These are phyloP conservation scores for Onychostoma macrolepis DNA, from an alignment of 2,113 vertebrate genomes.

Conservation along the genomic window DNA sequence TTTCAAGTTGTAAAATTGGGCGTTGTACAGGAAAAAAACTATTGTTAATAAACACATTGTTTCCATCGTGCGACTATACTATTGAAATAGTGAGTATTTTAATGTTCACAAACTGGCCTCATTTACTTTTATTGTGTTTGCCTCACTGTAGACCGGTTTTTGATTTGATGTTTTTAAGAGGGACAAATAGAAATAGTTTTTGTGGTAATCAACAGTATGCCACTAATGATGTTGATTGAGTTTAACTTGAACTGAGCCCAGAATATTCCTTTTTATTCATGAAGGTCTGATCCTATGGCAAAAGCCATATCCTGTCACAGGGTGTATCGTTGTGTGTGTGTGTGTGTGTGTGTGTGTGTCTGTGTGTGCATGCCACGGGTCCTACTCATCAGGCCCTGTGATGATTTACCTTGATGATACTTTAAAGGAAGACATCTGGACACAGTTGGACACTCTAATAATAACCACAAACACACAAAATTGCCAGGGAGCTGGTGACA, in stretches of 20 bases:
- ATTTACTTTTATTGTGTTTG: not conserved
- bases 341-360: not conserved
- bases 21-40: not conserved
- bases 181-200: not conserved
- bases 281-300: slow-evolving; percentile 52
- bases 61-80: not conserved
- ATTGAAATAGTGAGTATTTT: not conserved
- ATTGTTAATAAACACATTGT: not conserved
- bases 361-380: slow-evolving; percentile 46
- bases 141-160: not conserved
- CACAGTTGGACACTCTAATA: slow-evolving; percentile 68
- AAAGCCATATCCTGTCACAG: slow-evolving; percentile 74
- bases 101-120: not conserved
- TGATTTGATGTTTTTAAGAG: not conserved
- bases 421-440: slow-evolving; percentile 78
- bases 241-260: not conserved
- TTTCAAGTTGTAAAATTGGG: not conserved
- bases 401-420: slow-evolving; percentile 70
- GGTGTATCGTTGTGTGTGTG: slow-evolving; percentile 58
- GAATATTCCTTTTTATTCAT: slow-evolving; percentile 35
- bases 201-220: not conserved
- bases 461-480: slow-evolving; percentile 64
- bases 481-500: slow-evolving; percentile 66
- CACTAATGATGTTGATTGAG: not conserved
- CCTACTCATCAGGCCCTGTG: slow-evolving; percentile 55